A percentile compares a stretch with the other conserved stretches of the same genome.
Conservation (phyloP, 1,140 invertebrate species). For the Drosophila repleta region DNA sequence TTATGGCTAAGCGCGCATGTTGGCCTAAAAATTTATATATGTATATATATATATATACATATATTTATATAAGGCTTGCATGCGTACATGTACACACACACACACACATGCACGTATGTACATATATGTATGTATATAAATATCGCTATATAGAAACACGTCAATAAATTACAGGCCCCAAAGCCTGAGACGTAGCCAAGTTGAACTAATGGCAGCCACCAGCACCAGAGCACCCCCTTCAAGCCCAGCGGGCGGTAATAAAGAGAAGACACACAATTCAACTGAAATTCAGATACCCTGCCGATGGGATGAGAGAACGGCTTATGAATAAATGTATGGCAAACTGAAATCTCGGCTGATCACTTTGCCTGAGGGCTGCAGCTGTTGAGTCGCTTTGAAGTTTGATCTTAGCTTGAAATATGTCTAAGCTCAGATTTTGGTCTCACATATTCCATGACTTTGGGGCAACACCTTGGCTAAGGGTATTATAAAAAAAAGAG, state of each 20-base stretch:
- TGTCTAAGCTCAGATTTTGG: no score
- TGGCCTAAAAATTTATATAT: constrained; percentile 60
- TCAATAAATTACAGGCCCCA: constrained; percentile 69
- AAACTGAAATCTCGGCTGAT: no score
- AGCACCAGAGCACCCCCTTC: background rate
- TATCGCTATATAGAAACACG: constrained; percentile 67
- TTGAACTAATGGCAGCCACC: constrained; percentile 57
- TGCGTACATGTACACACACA: constrained; percentile 2
- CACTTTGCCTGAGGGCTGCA: no score
- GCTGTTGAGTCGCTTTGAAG: no score
- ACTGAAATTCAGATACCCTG: constrained; percentile 9
- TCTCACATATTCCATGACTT: background rate
- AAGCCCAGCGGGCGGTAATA: background rate
- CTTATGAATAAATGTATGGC: background rate
- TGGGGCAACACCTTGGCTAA: background rate
- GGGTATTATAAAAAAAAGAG: constrained; percentile 44
- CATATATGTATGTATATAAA: constrained; percentile 28
- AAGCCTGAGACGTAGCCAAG: constrained; percentile 44
- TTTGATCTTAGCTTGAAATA: no score
- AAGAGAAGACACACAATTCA: constrained; percentile 1
- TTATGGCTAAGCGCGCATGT: constrained; percentile 74
- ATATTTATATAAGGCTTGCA: constrained; percentile 16
- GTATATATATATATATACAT: constrained; percentile 9
- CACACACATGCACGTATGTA: background rate
- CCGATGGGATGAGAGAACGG: background rate